Conservation (phyloP, 2,113 vertebrate genomes). For the Corythornis madagascariensis region DNA sequence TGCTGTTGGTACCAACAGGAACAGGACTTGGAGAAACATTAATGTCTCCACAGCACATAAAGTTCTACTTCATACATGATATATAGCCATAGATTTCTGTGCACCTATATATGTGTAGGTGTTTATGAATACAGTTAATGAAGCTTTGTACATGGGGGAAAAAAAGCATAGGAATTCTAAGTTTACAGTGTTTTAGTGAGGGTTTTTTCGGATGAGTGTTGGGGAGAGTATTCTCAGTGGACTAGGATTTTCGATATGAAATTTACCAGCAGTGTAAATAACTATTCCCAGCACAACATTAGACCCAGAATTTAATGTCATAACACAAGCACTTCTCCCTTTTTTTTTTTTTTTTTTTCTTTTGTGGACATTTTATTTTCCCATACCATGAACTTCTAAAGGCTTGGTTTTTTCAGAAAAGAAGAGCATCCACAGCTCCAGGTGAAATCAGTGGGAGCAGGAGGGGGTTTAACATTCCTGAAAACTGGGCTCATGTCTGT, state of each 20-base stretch:
- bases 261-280: slow-evolving; percentile 82
- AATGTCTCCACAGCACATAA: neutral
- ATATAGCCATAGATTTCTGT: neutral
- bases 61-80: neutral
- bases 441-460: neutral
- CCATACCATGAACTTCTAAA: slow-evolving; percentile 56
- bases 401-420: slow-evolving; percentile 14
- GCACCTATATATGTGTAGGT: neutral
- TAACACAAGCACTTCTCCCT: slow-evolving; percentile 63
- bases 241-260: slow-evolving; percentile 78
- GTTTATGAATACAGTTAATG: neutral
- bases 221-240: slow-evolving; percentile 72
- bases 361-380: slow-evolving; percentile 68
- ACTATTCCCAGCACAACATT: slow-evolving; percentile 82
- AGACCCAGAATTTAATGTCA: slow-evolving; percentile 82
- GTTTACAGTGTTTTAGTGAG: slow-evolving; percentile 47
- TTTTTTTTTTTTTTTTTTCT: slow-evolving; percentile 19
- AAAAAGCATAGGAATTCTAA: slow-evolving; percentile 52
- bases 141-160: slow-evolving; percentile 2
- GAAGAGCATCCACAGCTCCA: neutral
- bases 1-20: neutral
- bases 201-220: neutral
- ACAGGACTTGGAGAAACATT: neutral
- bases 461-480: neutral
- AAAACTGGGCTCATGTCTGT: neutral